Conservation (phyloP, 2,888 invertebrate genomes). For the Andrena haemorrhoa region DNA sequence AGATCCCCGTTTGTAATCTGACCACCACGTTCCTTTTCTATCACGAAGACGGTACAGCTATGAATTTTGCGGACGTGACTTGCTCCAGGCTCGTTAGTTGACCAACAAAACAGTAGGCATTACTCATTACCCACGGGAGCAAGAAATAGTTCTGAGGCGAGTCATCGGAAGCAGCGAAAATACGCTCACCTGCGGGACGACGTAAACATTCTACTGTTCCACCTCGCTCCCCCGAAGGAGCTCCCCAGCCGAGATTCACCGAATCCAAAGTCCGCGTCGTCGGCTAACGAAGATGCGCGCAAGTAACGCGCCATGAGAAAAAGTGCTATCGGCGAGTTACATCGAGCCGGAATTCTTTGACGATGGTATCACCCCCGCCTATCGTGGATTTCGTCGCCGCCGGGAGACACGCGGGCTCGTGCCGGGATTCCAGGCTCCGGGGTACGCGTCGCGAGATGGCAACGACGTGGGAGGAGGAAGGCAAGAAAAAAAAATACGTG, state of each 20-base stretch:
- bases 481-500: constrained; percentile 33
- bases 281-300: background rate
- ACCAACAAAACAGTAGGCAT: background rate
- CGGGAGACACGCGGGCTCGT: background rate
- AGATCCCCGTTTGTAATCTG: background rate
- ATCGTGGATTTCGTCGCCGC: constrained; percentile 8
- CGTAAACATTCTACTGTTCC: background rate
- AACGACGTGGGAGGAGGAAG: background rate
- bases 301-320: too few species aligned
- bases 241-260: background rate
- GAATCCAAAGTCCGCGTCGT: background rate
- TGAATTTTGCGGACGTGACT: background rate
- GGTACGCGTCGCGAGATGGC: constrained; percentile 1
- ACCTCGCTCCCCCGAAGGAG: background rate
- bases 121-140: background rate
- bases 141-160: background rate
- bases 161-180: background rate
- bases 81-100: background rate
- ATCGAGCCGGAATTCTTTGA: constrained; percentile 29
- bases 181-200: background rate
- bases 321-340: constrained; percentile 1
- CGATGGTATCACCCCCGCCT: constrained; percentile 29
- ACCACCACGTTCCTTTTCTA: background rate
- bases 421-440: constrained; percentile 1
- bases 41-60: background rate